Base-by-base conservation (phyloP, 53 echinoderm and acorn worm genomes). In the Antedon mediterranea region DNA sequence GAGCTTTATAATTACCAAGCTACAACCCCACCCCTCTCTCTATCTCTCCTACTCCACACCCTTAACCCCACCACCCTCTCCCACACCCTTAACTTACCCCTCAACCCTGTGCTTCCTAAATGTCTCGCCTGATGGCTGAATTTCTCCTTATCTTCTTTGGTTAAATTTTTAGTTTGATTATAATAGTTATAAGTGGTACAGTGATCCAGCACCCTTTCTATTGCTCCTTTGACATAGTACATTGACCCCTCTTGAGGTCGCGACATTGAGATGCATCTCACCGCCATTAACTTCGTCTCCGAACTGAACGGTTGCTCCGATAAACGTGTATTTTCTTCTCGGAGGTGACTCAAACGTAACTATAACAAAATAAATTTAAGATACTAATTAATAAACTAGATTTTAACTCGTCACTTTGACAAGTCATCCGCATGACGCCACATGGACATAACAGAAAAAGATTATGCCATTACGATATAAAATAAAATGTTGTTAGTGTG, bases 251-350 rank as follows among this genome's bases (percentile, higher is more conserved):
- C 81, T 20, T 81, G 85, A 7, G 83, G 77, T 43, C 79, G 78
- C 20, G 23, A 15, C 5, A 32, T 6, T 76, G 32, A 33, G 14
- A 28, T 76, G 57, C 97, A 97, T 13, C 73, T 72, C 13, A 97
- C 97, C 0, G 84, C 88, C 97, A 97, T 97, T 86, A 86, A 89
- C 71, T 97, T 97, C 75, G 89, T 85, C 34, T 92, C 89, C 0
- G 89, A 97, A 75, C 79, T 97, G 88, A 97, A 97, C 28, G 97
- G 90, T 28, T 81, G 75, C 82, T 97, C 92, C 0, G 81, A 71
- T 57, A 87, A 80, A 75, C 89, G 73, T 30, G 82, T 83, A 86
- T 97, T 88, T 1, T 90, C 84, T 13, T 83, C 80, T 14, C 85
- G 86, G 7, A 90, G 87, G 76, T 92, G 91, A 23, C 86, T 83